Evolutionary conservation across 2,797 vertebrate genomes (phyloP).

Genomic region (Propithecus deckenii): DNA sequence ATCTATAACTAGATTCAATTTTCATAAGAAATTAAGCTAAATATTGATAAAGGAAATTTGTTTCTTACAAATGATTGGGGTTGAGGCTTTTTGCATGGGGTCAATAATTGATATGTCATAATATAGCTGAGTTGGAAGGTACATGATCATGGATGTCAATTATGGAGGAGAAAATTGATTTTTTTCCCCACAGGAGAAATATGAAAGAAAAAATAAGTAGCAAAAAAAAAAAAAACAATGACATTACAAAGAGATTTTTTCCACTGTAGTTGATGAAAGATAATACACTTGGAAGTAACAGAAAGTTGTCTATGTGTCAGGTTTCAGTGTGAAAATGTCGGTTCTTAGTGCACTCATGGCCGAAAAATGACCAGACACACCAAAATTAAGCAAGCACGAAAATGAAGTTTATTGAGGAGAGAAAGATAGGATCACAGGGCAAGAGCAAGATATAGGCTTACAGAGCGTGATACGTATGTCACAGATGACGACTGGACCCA

Average conservation of each 20-base stretch:
- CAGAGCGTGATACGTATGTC: no score
- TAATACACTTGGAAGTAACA: not conserved
- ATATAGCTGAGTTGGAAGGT: not conserved
- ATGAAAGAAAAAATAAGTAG: not conserved
- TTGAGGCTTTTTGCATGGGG: not conserved
- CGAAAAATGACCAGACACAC: no score
- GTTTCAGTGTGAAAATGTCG: no score
- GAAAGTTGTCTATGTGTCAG: not conserved
- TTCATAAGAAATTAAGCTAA: not conserved
- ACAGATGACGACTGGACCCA: no score
- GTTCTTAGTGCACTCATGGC: no score
- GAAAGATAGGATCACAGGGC: no score
- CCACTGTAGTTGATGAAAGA: not conserved
- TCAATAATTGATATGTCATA: not conserved
- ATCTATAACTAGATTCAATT: not conserved
- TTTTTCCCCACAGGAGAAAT: not conserved
- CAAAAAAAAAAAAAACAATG: not conserved
- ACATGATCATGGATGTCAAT: not conserved
- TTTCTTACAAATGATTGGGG: not conserved
- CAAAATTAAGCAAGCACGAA: no score
- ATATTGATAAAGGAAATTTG: not conserved
- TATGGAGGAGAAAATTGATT: not conserved
- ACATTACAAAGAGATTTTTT: not conserved
- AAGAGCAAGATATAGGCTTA: no score
- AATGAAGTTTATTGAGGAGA: no score